These are phyloP conservation scores for Crocallis elinguaria DNA, from an alignment of 2,888 invertebrate genomes.

Conservation along the genomic window DNA sequence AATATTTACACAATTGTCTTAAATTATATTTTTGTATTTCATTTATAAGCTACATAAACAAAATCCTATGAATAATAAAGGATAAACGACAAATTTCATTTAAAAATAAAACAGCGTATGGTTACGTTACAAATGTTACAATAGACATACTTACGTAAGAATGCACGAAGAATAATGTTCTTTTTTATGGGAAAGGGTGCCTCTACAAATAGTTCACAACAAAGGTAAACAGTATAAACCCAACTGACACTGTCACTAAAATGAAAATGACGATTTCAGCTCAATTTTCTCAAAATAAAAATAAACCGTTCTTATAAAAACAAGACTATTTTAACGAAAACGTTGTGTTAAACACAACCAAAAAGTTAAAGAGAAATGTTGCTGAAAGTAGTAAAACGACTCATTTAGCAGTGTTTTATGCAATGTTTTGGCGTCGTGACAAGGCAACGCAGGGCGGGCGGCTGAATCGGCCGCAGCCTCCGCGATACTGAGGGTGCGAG, in stretches of 20 bases:
- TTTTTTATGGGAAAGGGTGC: neutral
- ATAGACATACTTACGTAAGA: constrained; percentile 55
- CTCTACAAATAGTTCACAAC: constrained; percentile 40
- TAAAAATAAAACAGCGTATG: neutral
- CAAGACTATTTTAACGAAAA: neutral
- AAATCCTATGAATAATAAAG: neutral
- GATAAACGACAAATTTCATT: neutral
- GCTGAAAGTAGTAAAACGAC: constrained; percentile 16
- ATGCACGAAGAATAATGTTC: constrained; percentile 28
- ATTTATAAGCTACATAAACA: neutral
- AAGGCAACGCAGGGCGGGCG: constrained; percentile 67
- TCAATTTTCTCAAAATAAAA: constrained; percentile 22
- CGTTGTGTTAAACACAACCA: neutral
- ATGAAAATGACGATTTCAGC: constrained; percentile 43
- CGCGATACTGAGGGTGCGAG: constrained; percentile 75
- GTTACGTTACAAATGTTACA: neutral
- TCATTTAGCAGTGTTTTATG: constrained; percentile 38
- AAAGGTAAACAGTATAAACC: constrained; percentile 51
- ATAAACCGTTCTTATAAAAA: neutral
- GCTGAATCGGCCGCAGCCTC: constrained; percentile 78
- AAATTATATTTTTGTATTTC: too few relatives aligned
- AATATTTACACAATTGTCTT: too few relatives aligned
- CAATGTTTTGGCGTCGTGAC: constrained; percentile 61
- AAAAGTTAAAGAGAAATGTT: neutral
- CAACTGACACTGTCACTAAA: constrained; percentile 50